These are phyloP conservation scores for Alectura lathami DNA, from an alignment of 2,113 vertebrate species.

Conservation along the genomic window DNA sequence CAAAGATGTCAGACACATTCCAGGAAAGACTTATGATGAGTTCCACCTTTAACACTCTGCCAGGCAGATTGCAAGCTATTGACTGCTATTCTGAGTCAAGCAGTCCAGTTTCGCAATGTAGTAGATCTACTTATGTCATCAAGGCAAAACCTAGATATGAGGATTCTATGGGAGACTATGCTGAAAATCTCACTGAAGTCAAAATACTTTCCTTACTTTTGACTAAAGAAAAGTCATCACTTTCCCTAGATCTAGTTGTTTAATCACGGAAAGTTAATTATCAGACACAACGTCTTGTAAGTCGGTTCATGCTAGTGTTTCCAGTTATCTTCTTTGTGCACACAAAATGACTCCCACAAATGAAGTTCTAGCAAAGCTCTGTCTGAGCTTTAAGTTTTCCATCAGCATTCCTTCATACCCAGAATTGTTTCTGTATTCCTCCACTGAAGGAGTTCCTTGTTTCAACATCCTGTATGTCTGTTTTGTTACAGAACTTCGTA, in stretches of 20 bases:
- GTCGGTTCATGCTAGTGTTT: neutral
- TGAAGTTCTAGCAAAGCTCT: neutral
- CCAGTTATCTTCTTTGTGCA: neutral
- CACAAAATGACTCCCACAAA: neutral
- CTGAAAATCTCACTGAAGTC: neutral
- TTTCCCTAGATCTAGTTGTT: neutral
- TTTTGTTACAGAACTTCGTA: neutral
- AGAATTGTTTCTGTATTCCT: neutral
- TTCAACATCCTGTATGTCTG: neutral
- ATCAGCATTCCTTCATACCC: neutral
- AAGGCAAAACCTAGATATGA: neutral
- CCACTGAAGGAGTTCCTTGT: neutral
- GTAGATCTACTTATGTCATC: neutral
- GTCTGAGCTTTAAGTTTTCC: neutral
- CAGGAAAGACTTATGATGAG: neutral
- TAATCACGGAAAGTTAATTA: neutral
- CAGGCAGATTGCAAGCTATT: neutral
- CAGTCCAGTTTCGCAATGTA: neutral
- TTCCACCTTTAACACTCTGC: neutral
- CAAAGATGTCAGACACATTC: neutral
- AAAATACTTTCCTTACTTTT: neutral
- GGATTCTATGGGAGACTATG: neutral
- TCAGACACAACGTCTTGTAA: neutral
- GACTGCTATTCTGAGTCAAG: accelerated
- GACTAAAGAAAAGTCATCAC: neutral